phyloP scores from a whole-genome alignment of 2,113 vertebrate species.

The Ascaphus truei region DNA sequence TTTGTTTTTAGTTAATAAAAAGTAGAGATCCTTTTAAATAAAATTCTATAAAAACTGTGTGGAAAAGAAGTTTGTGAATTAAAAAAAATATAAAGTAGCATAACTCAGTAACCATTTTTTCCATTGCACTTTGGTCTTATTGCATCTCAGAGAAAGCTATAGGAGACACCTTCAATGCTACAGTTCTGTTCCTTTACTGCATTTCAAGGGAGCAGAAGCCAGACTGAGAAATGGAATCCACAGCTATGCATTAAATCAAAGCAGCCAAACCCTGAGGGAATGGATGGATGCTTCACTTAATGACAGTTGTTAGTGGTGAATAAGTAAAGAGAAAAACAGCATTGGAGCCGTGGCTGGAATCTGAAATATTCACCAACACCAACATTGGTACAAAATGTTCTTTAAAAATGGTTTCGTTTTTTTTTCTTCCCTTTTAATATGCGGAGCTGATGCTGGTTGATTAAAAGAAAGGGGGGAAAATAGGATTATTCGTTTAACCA shows the following conservation, averaged over 20 bases:
- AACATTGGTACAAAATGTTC: background rate
- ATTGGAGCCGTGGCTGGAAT: background rate
- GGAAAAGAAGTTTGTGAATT: too few relatives aligned
- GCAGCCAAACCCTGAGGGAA: background rate
- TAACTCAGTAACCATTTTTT: too few relatives aligned
- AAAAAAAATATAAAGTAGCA: too few relatives aligned
- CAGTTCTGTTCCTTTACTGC: too few relatives aligned
- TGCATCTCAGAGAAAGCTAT: too few relatives aligned
- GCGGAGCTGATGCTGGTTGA: background rate
- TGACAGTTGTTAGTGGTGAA: background rate
- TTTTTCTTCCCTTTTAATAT: constrained; percentile 9
- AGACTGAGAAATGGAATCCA: background rate
- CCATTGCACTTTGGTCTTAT: too few relatives aligned
- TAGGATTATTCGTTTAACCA: constrained; percentile 34
- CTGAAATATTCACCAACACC: background rate
- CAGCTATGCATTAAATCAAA: background rate
- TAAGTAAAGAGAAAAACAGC: background rate
- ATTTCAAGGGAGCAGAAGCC: too few relatives aligned
- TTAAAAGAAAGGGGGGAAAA: background rate
- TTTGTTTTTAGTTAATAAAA: too few relatives aligned
- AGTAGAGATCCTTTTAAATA: too few relatives aligned
- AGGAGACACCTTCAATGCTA: too few relatives aligned
- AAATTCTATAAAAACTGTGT: too few relatives aligned
- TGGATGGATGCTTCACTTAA: background rate
- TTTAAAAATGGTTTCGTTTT: background rate